Evolutionary conservation across 2,888 invertebrate genomes (phyloP).

Genomic region (Selenia dentaria): DNA sequence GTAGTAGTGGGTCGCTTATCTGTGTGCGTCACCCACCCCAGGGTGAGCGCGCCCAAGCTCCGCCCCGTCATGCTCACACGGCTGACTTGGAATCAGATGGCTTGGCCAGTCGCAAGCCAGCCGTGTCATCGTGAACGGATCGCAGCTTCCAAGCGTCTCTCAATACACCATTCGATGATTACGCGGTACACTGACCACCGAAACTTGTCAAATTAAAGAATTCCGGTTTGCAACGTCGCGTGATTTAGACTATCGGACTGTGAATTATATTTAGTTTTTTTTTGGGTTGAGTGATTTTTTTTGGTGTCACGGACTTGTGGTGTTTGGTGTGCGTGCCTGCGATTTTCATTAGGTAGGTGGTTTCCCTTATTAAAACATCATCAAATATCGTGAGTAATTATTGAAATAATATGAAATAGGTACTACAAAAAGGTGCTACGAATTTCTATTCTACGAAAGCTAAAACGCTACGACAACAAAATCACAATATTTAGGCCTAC

Average conservation of each 20-base stretch:
- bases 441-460: conserved; percentile 3
- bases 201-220: conserved; percentile 79
- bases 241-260: conserved; percentile 60
- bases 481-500: conserved; percentile 4
- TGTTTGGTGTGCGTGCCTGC: conserved; percentile 37
- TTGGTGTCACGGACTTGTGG: conserved; percentile 41
- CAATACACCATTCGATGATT: conserved; percentile 79
- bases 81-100: conserved; percentile 84
- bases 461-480: conserved; percentile 1
- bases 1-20: conserved; percentile 49
- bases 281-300: conserved; percentile 58
- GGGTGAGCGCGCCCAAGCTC: conserved; percentile 65
- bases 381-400: too few relatives aligned
- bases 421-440: too few relatives aligned
- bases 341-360: conserved; percentile 42
- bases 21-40: conserved; percentile 71
- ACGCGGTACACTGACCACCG: conserved; percentile 77
- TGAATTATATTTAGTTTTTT: conserved; percentile 45
- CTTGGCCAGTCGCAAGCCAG: conserved; percentile 82
- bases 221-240: conserved; percentile 57
- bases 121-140: conserved; percentile 82
- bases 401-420: too few relatives aligned
- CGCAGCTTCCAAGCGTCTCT: conserved; percentile 68
- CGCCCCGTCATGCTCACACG: conserved; percentile 82
- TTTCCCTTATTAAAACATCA: conserved; percentile 22